phyloP scores from a whole-genome alignment of 2,888 invertebrate species.

The Lithophane leautieri region DNA sequence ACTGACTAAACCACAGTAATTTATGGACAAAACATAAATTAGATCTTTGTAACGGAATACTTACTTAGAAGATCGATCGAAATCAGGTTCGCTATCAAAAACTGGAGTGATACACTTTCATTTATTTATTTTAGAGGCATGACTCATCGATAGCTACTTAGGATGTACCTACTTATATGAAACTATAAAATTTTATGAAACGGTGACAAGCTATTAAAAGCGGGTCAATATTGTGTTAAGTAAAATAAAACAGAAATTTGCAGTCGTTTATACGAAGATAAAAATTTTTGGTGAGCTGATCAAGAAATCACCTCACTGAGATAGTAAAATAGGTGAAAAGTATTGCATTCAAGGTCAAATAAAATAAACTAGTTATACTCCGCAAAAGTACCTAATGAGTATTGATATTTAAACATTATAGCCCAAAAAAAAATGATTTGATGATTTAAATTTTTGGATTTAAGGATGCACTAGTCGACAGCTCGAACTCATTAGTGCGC shows the following conservation, averaged over 20 bases:
- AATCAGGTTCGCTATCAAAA: slow-evolving; percentile 16
- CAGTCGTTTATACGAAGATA: not conserved
- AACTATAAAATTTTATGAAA: slow-evolving; percentile 1
- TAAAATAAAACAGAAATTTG: not conserved
- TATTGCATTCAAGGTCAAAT: too few species aligned
- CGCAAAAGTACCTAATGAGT: too few species aligned
- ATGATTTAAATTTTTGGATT: too few species aligned
- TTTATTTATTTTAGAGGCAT: not conserved
- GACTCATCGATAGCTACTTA: not conserved
- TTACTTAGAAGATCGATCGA: not conserved
- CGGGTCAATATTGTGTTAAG: not conserved
- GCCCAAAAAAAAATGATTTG: too few species aligned
- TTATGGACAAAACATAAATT: too few species aligned
- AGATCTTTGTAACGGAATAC: not conserved
- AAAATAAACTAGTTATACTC: too few species aligned
- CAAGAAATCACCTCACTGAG: not conserved
- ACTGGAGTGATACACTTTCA: slow-evolving; percentile 26
- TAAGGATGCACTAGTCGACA: too few species aligned
- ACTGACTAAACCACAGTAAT: too few species aligned
- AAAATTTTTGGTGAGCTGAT: not conserved
- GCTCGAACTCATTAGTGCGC: too few species aligned
- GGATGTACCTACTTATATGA: slow-evolving; percentile 12
- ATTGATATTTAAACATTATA: too few species aligned
- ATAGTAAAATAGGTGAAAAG: too few species aligned
- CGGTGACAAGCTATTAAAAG: not conserved